Percentiles rank a stretch among this genome's conserved stretches.
Conservation (phyloP, 2,888 invertebrate species). For the Eurois occulta region DNA sequence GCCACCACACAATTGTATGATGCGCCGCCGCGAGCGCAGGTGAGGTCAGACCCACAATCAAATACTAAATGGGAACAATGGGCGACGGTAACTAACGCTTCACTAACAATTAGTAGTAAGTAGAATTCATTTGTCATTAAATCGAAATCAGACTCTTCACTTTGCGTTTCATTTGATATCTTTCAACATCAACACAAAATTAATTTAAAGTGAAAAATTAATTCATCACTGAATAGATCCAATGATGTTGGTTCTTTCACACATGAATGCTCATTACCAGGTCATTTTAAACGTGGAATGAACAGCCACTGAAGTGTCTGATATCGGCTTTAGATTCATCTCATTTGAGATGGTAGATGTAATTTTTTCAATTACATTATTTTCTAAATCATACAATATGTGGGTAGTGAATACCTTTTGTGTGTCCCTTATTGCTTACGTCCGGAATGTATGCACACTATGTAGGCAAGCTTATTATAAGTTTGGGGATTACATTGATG, state of each 20-base stretch:
- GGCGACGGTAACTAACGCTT: slow-evolving; percentile 63
- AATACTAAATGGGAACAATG: slow-evolving; percentile 65
- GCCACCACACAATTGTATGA: slow-evolving; percentile 85
- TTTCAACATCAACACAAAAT: neutral
- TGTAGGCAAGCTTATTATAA: no score
- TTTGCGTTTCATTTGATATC: neutral
- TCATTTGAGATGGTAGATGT: neutral
- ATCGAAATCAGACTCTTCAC: neutral
- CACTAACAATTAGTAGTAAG: slow-evolving; percentile 35
- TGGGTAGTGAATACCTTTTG: slow-evolving; percentile 6
- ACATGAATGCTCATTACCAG: neutral
- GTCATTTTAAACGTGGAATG: neutral
- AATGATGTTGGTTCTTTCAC: neutral
- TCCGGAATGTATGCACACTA: neutral
- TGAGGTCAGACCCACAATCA: slow-evolving; percentile 83
- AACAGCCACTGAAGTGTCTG: neutral
- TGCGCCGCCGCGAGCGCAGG: slow-evolving; percentile 87
- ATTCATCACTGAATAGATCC: neutral
- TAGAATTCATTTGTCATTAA: slow-evolving; percentile 10
- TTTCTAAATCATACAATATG: slow-evolving; percentile 8
- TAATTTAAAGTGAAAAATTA: neutral
- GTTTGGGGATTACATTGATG: no score
- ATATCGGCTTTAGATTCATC: neutral
- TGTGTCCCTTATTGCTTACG: neutral
- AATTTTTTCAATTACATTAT: neutral